A percentile compares a stretch with the other conserved stretches of the same genome.
These are phyloP conservation scores for Ornithoptera alexandrae DNA, from an alignment of 2,888 invertebrate genomes.

Conservation along the genomic window DNA sequence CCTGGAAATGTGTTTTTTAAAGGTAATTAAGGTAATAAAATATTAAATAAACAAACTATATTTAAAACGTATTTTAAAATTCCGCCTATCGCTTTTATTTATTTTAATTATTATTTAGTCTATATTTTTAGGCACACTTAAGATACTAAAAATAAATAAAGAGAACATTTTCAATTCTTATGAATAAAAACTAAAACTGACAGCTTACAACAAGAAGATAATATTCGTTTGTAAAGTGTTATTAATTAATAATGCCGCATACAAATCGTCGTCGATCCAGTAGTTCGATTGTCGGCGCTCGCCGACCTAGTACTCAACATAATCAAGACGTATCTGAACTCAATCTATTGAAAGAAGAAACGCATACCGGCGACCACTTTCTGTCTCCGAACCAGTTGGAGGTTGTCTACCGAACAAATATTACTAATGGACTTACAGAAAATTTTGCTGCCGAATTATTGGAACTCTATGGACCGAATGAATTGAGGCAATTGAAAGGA, in stretches of 20 bases:
- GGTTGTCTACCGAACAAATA: constrained; percentile 66
- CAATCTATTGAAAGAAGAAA: constrained; percentile 60
- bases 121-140: not conserved
- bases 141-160: not conserved
- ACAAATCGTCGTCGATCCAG: constrained; percentile 42
- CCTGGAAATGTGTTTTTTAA: too few species aligned
- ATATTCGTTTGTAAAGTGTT: constrained; percentile 1
- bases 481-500: constrained; percentile 78
- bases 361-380: constrained; percentile 68
- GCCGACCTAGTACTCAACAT: constrained; percentile 42
- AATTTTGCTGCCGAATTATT: constrained; percentile 75
- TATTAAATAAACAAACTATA: too few species aligned
- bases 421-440: constrained; percentile 75
- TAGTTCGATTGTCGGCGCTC: constrained; percentile 40
- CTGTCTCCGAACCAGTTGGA: constrained; percentile 65
- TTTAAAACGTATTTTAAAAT: too few species aligned
- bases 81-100: too few species aligned
- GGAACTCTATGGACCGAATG: constrained; percentile 81
- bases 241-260: constrained; percentile 42
- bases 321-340: constrained; percentile 45
- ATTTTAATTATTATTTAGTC: not conserved
- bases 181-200: not conserved
- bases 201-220: constrained; percentile 17
- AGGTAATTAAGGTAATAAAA: too few species aligned
- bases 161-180: not conserved